Evolutionary conservation across 2,888 invertebrate genomes (phyloP), one percentile per base, ranked within the genome.

Genomic region (Pelosia muscerda): DNA sequence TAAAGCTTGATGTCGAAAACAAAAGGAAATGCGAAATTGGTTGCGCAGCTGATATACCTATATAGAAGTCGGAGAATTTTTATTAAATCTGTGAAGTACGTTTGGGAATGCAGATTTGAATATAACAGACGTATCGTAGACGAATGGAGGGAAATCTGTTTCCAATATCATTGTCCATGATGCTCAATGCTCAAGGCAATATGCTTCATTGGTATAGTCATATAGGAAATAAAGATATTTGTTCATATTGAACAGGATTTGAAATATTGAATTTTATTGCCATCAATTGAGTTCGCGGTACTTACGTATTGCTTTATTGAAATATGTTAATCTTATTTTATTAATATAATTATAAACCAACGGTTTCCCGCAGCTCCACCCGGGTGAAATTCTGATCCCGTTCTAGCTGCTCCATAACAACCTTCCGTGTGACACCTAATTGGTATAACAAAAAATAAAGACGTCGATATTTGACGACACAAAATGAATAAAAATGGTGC

Each of bases 51-150:
- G 84, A 86, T 84, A 84, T 86, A 80, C 73, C 23, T 55, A 22
- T 55, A 55, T 81, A 86, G 73, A 81, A 86, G 76, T 78, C 75
- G 76, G 74, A 71, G 86, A 84, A 87, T 84, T 90, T 92, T 89
- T 92, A 92, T 91, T 90, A 91, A 92, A 92, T 91, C 86, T 86
- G 86, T 83, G 88, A 85, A 89, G 87, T 88, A 85, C 89, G 82
- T 83, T 81, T 78, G 86, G 85, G 86, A 88, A 87, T 88, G 84
- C 86, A 86, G 84, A 90, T 89, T 87, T 88, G 86, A 90, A 89
- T 89, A 86, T 86, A 84, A 84, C 85, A 81, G 77, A 75, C 80
- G 76, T 83, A 85, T 84, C 57, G 66, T 34, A 75, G 70, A 71
- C 69, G 75, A 69, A 66, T 74, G 25, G 73, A 54, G 74, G 74